These are phyloP conservation scores for Hucho hucho DNA, from an alignment of 2,113 vertebrate species.

Conservation along the genomic window DNA sequence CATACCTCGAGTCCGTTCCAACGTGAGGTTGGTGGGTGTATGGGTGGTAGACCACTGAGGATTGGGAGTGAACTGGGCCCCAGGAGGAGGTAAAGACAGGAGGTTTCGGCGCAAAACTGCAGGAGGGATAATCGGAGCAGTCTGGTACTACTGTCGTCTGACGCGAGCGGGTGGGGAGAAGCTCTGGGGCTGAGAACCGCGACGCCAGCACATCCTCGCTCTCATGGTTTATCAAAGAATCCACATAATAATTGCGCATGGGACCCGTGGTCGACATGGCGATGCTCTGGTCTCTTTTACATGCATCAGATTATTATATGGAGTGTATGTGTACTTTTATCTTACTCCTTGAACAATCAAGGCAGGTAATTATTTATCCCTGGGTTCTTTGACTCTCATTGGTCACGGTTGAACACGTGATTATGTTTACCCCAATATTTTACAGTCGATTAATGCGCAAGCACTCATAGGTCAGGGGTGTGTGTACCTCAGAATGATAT, in stretches of 20 bases:
- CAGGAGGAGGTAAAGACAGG: conserved; percentile 80
- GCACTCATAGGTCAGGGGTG: conserved; percentile 62
- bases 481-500: conserved; percentile 8
- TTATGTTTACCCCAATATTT: conserved; percentile 81
- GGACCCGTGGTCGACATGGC: conserved; percentile 86
- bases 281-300: conserved; percentile 76
- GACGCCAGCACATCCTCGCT: conserved; percentile 74
- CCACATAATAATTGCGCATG: conserved; percentile 88
- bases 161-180: conserved; percentile 78
- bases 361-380: conserved; percentile 91
- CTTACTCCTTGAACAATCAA: conserved; percentile 86
- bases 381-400: conserved; percentile 78
- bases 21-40: conserved; percentile 81
- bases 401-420: conserved; percentile 81
- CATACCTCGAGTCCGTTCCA: conserved; percentile 81
- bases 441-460: conserved; percentile 85
- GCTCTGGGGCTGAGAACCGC: conserved; percentile 76
- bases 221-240: conserved; percentile 84
- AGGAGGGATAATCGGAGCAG: conserved; percentile 81
- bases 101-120: conserved; percentile 84
- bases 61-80: conserved; percentile 78
- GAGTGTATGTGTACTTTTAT: conserved; percentile 85
- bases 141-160: conserved; percentile 71
- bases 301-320: conserved; percentile 87
- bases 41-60: conserved; percentile 77